These are phyloP conservation scores for Coregonus suidteri DNA, from an alignment of 2,797 vertebrate genomes.

Conservation along the genomic window DNA sequence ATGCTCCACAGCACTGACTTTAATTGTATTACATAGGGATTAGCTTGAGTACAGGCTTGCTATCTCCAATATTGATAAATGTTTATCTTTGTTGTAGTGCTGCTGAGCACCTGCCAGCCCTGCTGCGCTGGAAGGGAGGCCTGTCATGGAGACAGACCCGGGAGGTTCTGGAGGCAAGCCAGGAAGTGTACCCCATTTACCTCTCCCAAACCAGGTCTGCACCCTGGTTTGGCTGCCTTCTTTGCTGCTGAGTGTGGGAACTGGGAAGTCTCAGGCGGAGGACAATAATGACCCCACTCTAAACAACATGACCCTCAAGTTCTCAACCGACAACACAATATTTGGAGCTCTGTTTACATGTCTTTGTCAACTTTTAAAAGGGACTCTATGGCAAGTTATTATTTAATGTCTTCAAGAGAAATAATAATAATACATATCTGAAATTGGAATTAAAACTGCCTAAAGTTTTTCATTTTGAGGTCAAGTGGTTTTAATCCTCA, in stretches of 20 bases:
- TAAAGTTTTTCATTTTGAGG: neutral
- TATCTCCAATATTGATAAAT: conserved; percentile 2
- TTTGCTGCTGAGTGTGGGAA: conserved; percentile 1
- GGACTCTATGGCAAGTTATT: neutral
- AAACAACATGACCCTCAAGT: neutral
- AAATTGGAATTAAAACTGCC: neutral
- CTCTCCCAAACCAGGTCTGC: neutral
- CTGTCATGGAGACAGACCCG: conserved; percentile 17
- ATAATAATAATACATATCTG: neutral
- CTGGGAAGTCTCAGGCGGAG: neutral
- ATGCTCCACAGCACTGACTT: neutral
- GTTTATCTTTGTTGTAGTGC: conserved; percentile 30
- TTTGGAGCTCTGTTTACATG: neutral
- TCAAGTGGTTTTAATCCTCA: neutral
- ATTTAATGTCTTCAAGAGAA: neutral
- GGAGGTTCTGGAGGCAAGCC: conserved; percentile 48
- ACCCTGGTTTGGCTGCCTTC: neutral
- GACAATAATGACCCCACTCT: neutral
- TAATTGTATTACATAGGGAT: neutral
- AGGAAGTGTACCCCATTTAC: conserved; percentile 1
- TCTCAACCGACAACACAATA: neutral
- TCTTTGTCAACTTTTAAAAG: neutral
- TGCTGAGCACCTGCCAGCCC: conserved; percentile 25
- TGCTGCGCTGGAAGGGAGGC: conserved; percentile 62
- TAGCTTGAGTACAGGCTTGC: neutral